These are phyloP conservation scores for Benitochromis conjunctus DNA, from an alignment of 2,113 vertebrate species.

Conservation along the genomic window DNA sequence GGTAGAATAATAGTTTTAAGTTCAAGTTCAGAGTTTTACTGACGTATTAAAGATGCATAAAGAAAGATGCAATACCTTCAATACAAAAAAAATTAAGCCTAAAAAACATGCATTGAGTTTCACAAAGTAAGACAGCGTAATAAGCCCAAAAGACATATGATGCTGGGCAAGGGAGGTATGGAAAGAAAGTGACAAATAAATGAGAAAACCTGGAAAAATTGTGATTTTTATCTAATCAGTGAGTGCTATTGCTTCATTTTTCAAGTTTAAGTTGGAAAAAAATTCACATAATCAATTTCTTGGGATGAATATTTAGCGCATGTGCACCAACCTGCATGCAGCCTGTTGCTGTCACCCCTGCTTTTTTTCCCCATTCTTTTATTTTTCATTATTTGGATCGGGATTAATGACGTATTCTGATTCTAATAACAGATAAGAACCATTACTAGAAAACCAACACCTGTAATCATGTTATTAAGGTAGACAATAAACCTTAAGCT, in stretches of 20 bases:
- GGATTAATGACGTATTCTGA: neutral
- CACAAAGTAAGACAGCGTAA: neutral
- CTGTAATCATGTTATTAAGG: neutral
- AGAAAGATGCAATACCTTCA: neutral
- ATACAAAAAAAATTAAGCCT: neutral
- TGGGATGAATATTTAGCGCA: neutral
- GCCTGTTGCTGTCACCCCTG: neutral
- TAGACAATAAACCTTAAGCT: neutral
- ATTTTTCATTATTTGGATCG: neutral
- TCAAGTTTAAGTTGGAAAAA: neutral
- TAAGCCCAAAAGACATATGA: neutral
- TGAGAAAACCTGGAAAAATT: neutral
- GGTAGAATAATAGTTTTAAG: neutral
- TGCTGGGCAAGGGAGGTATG: neutral
- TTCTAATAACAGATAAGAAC: neutral
- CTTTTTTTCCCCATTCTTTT: neutral
- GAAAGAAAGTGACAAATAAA: neutral
- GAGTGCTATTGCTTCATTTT: neutral
- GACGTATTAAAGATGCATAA: neutral
- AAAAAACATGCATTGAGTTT: neutral
- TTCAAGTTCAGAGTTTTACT: neutral
- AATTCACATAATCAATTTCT: neutral
- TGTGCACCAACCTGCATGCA: fast-evolving
- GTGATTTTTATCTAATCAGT: neutral
- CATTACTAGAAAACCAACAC: neutral